Evolutionary conservation across 1,140 invertebrate species (phyloP).

Genomic region (Papilio polytes): DNA sequence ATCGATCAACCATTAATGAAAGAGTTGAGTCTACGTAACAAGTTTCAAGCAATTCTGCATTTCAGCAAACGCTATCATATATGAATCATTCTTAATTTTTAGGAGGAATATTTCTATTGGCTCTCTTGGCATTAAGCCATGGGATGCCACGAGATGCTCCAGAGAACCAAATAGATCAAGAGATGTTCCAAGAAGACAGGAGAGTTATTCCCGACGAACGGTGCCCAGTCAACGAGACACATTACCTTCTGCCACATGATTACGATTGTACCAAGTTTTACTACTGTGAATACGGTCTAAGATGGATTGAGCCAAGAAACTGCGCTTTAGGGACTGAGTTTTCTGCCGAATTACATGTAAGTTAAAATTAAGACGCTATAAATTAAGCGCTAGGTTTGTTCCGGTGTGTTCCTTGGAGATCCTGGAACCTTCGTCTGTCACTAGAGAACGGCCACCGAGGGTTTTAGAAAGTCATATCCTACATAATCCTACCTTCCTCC

Average conservation of each 20-base stretch:
- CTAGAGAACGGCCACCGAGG: too few relatives aligned
- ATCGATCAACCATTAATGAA: too few relatives aligned
- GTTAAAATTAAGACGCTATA: not conserved
- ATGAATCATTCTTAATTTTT: not conserved
- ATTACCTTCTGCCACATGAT: constrained; percentile 67
- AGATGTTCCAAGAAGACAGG: not conserved
- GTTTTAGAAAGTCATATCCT: too few relatives aligned
- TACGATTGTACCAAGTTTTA: constrained; percentile 73
- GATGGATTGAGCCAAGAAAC: constrained; percentile 44
- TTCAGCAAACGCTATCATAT: not conserved
- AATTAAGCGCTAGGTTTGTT: too few relatives aligned
- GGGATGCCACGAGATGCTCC: constrained; percentile 42
- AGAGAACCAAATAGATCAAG: not conserved
- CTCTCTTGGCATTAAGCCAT: constrained; percentile 35
- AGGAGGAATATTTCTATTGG: constrained; percentile 5
- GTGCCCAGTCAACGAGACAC: constrained; percentile 44
- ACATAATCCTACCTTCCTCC: too few relatives aligned
- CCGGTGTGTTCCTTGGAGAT: too few relatives aligned
- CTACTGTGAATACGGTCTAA: constrained; percentile 66
- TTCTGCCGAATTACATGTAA: constrained; percentile 58
- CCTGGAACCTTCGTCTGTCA: too few relatives aligned
- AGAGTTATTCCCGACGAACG: constrained; percentile 42
- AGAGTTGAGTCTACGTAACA: too few relatives aligned
- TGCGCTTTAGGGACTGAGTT: constrained; percentile 67
- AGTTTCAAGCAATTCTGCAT: too few relatives aligned